phyloP scores from a whole-genome alignment of 1,140 invertebrate genomes.

The Bemisia tabaci region DNA sequence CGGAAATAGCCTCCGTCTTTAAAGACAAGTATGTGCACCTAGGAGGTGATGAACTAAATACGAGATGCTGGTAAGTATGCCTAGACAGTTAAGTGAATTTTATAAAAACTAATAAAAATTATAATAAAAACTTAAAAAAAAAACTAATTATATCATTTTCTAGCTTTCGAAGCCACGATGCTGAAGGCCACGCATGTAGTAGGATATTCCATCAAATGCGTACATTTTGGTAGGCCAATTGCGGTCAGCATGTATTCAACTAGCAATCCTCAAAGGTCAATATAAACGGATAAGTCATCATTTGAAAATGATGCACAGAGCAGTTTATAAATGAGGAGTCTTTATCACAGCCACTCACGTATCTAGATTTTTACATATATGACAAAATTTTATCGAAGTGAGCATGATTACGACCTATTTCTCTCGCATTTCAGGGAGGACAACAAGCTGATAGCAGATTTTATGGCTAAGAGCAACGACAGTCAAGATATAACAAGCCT shows the following conservation, averaged over 20 bases:
- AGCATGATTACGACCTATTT: not conserved
- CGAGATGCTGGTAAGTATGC: conserved; percentile 62
- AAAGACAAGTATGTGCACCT: conserved; percentile 68
- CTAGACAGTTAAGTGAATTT: too few relatives aligned
- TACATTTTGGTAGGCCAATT: not conserved
- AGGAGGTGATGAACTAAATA: conserved; percentile 83
- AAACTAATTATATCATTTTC: not conserved
- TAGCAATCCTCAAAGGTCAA: too few relatives aligned
- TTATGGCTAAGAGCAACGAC: conserved; percentile 49
- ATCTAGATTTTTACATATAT: too few relatives aligned
- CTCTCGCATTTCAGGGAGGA: conserved; percentile 41
- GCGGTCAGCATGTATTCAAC: not conserved
- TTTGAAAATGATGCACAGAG: too few relatives aligned
- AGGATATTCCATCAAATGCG: not conserved
- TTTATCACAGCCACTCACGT: too few relatives aligned
- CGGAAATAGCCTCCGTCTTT: conserved; percentile 52
- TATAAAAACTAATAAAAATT: too few relatives aligned
- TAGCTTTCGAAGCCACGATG: not conserved
- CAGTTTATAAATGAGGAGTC: too few relatives aligned
- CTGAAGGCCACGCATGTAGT: not conserved
- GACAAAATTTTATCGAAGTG: not conserved
- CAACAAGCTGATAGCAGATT: conserved; percentile 56
- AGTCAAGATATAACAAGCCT: conserved; percentile 32
- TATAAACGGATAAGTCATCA: too few relatives aligned
- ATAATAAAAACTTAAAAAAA: not conserved